These are phyloP conservation scores for Drosophila asahinai DNA, from an alignment of 1,140 invertebrate genomes.

Conservation along the genomic window DNA sequence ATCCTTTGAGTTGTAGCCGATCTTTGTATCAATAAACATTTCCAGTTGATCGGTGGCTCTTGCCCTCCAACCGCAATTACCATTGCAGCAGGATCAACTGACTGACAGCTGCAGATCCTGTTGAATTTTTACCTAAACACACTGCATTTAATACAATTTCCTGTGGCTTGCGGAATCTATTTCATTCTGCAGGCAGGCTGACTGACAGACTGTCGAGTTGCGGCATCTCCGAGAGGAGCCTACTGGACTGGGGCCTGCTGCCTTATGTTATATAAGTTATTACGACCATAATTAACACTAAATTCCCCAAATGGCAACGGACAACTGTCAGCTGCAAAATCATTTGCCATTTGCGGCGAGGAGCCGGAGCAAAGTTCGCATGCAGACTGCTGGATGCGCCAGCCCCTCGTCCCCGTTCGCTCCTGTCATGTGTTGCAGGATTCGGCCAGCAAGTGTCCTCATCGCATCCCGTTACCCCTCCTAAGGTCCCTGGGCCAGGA, in stretches of 20 bases:
- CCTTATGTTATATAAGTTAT: conserved; percentile 70
- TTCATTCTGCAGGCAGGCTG: conserved; percentile 12
- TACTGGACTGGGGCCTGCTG: conserved; percentile 9
- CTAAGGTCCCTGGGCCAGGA: neutral
- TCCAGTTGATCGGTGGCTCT: too few species aligned
- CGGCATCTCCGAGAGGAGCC: conserved; percentile 12
- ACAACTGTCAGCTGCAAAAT: conserved; percentile 78
- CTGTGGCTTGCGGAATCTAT: conserved; percentile 11
- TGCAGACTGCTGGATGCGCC: conserved; percentile 50
- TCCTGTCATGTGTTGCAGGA: conserved; percentile 58
- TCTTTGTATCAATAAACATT: too few species aligned
- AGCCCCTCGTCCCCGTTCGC: conserved; percentile 29
- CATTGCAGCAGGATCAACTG: too few species aligned
- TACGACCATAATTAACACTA: conserved; percentile 78
- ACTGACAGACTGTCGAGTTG: conserved; percentile 27
- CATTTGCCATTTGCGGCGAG: conserved; percentile 70
- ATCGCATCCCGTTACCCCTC: conserved; percentile 9
- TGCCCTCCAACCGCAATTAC: too few species aligned
- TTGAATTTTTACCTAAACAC: conserved; percentile 12
- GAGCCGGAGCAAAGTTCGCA: conserved; percentile 13
- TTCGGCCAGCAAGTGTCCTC: conserved; percentile 42
- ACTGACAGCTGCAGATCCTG: too few species aligned
- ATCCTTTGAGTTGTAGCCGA: too few species aligned
- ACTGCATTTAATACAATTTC: conserved; percentile 38
- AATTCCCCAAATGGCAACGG: conserved; percentile 74